Conservation (phyloP, 2,113 vertebrate genomes). For the Genyomyrus donnyi region DNA sequence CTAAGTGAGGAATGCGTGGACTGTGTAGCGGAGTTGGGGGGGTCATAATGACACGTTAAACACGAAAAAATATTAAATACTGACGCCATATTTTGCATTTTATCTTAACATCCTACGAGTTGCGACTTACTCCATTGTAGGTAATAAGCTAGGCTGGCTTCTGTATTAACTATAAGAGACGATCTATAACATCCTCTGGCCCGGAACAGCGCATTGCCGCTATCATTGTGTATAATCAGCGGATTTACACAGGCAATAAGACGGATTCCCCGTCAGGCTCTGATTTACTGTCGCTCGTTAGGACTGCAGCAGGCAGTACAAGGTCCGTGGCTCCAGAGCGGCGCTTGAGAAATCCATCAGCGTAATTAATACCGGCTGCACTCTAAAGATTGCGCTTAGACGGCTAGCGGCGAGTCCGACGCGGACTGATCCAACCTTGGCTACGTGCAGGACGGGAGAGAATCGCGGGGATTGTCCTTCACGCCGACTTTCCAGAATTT, state of each 20-base stretch:
- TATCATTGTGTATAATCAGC: conserved; percentile 11
- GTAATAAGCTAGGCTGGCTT: background rate
- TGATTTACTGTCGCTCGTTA: conserved; percentile 9
- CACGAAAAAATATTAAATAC: background rate
- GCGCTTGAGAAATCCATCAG: conserved; percentile 7
- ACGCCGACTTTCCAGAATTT: background rate
- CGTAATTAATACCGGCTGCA: conserved; percentile 16
- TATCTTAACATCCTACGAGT: background rate
- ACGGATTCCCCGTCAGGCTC: background rate
- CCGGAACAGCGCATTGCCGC: background rate
- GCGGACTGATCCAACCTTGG: background rate
- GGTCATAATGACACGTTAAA: background rate
- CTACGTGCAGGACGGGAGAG: background rate
- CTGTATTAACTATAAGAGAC: background rate
- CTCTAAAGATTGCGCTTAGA: background rate
- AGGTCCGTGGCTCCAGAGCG: background rate
- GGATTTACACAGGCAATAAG: conserved; percentile 17
- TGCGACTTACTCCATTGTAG: background rate
- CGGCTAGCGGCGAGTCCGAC: background rate
- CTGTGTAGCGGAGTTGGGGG: background rate
- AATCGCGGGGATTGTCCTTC: background rate
- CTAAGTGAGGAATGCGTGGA: background rate
- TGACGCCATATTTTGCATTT: background rate
- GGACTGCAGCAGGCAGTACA: background rate
- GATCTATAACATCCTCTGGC: background rate